Base-by-base conservation (phyloP, 2,888 invertebrate genomes). In the Caenorhabditis angaria region DNA sequence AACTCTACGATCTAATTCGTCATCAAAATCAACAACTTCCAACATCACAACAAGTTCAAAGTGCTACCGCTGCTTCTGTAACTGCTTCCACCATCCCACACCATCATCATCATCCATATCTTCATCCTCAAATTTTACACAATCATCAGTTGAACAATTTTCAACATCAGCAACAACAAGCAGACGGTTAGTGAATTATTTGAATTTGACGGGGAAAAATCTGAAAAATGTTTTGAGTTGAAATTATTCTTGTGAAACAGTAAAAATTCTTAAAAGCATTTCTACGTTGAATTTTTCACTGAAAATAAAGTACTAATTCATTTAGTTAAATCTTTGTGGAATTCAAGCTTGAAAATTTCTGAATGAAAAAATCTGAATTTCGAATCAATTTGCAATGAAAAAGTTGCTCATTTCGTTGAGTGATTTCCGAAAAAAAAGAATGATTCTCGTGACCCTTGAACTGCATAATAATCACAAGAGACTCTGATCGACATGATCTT, bases 1-100 rank as follows among this genome's bases (percentile, higher is more conserved):
- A 70, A 57, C 70, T 65, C 35, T 70, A 57, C 65, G 70, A 70
- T 61, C 25, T 70, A 10, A 50, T 61, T 51, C 57, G 61, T 50
- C 70, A 65, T 22, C 70, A 70, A 28, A 64, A 70, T 22, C 41
- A 41, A 14, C 41, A 41, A 41, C 41, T 18, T 18, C 41, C 32
- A 32, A 32, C 32, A 41, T 5, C 58, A 65, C 48, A 32, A 65
- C n/a, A 70, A 25, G n/a, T n/a, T 61, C 65, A 68, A 56, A 55
- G 67, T 8, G 22, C n/a, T 14, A 8, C 24, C 22, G 53, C 10
- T 5, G 25, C 22, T 53, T 10, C 48, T 25, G 14, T 25, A 58
- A 35, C 32, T 25, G 10, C 29, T 18, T 29, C 28, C 8, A 58
- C 41, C 29, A 48, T 24, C 10, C 28, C 47, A 27, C 24, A 4